Evolutionary conservation across 2,888 invertebrate species (phyloP), one percentile per base, ranked within the genome.

Genomic region (Apomyelois bistriatella): DNA sequence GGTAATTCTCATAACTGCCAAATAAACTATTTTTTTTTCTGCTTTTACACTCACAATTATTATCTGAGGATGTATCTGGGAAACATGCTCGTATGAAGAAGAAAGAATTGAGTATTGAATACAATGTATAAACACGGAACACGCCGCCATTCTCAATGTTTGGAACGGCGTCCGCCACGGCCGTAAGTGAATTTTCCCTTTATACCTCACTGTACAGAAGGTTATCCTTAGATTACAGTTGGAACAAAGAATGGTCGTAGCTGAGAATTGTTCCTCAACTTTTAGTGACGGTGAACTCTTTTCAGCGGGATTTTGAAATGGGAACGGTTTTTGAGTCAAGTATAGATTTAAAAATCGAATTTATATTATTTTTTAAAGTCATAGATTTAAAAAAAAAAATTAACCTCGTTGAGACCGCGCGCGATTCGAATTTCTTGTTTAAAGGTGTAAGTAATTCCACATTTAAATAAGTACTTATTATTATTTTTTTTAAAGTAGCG

Each of bases 111-210:
- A 10, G 58, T 32, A 56, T 70, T 60, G 1, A 79, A 73, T 54
- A 1, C 54, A 1, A 0, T 1, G n/a, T 53, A 68, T 55, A 32
- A 16, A 76, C 53, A 57, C 59, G 6, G 65, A 79, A 36, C 60
- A 12, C 52, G 12, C 28, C 57, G 53, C 58, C 62, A 61, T 68
- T 66, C 70, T 70, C 77, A 79, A 79, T 84, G 85, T 85, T 85
- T 81, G 83, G 76, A 79, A 73, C 79, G 72, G 68, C 78, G 78
- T 77, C 76, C 76, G 76, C 76, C 72, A 71, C 75, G 76, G 78
- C 61, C 75, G 85, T 86, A 86, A 87, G 85, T 87, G 86, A 87
- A 87, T 87, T 84, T 82, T 71, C 78, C 76, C 81, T 81, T 79
- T 79, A 83, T 80, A 77, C 79, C 77, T 79, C 78, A 82, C 78